These are phyloP conservation scores for Bradypodion pumilum DNA, from an alignment of 2,797 vertebrate genomes.

Conservation along the genomic window DNA sequence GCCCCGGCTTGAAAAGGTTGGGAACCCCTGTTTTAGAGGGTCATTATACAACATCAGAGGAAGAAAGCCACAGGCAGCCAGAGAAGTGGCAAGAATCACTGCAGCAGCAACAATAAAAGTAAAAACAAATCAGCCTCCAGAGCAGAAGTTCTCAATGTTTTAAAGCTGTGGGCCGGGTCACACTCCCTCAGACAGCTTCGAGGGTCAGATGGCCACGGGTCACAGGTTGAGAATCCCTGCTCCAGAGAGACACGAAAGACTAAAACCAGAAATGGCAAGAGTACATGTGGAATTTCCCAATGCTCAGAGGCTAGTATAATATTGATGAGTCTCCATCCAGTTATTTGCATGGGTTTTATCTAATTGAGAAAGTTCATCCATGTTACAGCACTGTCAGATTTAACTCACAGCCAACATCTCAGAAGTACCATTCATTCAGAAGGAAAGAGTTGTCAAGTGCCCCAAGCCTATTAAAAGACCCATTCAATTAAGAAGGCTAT, in stretches of 20 bases:
- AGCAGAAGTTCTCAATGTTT: too few relatives aligned
- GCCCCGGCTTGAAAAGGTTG: too few relatives aligned
- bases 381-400: background rate
- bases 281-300: background rate
- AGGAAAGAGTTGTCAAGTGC: conserved; percentile 11
- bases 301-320: background rate
- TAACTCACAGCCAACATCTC: background rate
- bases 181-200: too few relatives aligned
- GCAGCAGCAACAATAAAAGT: too few relatives aligned
- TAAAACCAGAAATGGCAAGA: background rate
- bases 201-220: too few relatives aligned
- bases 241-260: background rate
- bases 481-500: conserved; percentile 22
- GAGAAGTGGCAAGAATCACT: background rate
- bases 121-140: background rate
- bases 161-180: too few relatives aligned
- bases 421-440: conserved; percentile 26
- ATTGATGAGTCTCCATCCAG: background rate
- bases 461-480: conserved; percentile 9
- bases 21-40: too few relatives aligned
- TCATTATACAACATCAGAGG: too few relatives aligned
- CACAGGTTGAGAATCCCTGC: too few relatives aligned
- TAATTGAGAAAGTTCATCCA: background rate
- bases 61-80: background rate
- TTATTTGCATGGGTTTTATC: background rate